A percentile compares a stretch with the other conserved stretches of the same genome.
phyloP scores from a whole-genome alignment of 2,888 invertebrate genomes.

The Aleiodes leptofemur region DNA sequence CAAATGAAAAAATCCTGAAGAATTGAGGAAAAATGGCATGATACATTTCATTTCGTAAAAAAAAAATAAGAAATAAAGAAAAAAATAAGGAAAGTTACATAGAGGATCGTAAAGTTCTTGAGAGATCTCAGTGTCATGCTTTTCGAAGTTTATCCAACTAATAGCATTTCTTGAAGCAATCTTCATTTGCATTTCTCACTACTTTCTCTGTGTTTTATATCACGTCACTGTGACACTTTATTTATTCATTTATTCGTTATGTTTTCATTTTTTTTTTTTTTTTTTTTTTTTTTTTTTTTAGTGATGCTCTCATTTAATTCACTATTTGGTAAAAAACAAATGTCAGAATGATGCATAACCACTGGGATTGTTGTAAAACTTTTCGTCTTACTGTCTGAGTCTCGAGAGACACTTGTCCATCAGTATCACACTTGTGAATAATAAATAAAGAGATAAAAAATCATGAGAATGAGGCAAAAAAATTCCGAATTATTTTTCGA shows the following conservation, averaged over 20 bases:
- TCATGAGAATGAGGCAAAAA: no score
- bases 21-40: neutral
- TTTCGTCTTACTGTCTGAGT: neutral
- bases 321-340: slow-evolving; percentile 21
- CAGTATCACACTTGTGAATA: neutral
- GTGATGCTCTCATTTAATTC: slow-evolving; percentile 13
- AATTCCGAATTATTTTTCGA: no score
- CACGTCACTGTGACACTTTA: slow-evolving; percentile 8
- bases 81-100: slow-evolving; percentile 25
- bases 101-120: slow-evolving; percentile 26
- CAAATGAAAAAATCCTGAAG: no score
- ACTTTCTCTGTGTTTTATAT: slow-evolving; percentile 5
- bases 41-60: neutral
- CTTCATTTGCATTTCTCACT: slow-evolving; percentile 30
- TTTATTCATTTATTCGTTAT: slow-evolving; percentile 28
- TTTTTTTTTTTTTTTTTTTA: no score
- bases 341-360: neutral
- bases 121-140: slow-evolving; percentile 6
- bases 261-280: neutral
- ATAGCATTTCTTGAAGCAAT: slow-evolving; percentile 30
- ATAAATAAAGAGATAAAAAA: no score
- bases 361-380: slow-evolving; percentile 5
- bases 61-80: slow-evolving; percentile 4
- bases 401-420: neutral
- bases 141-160: slow-evolving; percentile 20